A percentile compares a stretch with the other conserved stretches of the same genome.
phyloP scores from a whole-genome alignment of 2,797 vertebrate species.

The Cygnus olor region DNA sequence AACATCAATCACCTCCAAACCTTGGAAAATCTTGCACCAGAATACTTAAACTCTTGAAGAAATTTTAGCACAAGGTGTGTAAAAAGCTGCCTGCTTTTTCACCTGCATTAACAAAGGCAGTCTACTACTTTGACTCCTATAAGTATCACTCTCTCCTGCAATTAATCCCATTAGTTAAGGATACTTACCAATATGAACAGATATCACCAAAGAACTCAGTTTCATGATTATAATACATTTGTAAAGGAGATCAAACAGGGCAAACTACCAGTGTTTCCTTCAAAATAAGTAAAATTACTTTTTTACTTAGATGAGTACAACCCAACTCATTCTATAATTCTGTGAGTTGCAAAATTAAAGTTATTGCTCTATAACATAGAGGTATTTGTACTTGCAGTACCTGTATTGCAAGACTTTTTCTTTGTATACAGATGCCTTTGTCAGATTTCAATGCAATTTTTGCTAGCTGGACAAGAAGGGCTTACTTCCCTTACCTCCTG shows the following conservation, averaged over 20 bases:
- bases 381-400: not conserved
- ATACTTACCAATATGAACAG: not conserved
- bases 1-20: not conserved
- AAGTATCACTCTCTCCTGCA: not conserved
- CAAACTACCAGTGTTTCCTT: not conserved
- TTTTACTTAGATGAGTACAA: not conserved
- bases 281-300: not conserved
- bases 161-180: not conserved
- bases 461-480: not conserved
- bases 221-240: not conserved
- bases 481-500: not conserved
- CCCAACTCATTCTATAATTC: not conserved
- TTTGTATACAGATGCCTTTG: not conserved
- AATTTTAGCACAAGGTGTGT: not conserved
- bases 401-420: not conserved
- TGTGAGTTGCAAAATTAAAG: not conserved
- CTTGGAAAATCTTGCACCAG: not conserved
- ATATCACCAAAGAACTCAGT: not conserved
- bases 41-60: not conserved
- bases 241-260: not conserved
- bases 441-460: not conserved
- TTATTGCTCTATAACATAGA: not conserved
- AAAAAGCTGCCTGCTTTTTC: not conserved
- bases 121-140: not conserved
- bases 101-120: not conserved